These are phyloP conservation scores for Hyles vespertilio DNA, from an alignment of 1,140 invertebrate species.

Conservation along the genomic window DNA sequence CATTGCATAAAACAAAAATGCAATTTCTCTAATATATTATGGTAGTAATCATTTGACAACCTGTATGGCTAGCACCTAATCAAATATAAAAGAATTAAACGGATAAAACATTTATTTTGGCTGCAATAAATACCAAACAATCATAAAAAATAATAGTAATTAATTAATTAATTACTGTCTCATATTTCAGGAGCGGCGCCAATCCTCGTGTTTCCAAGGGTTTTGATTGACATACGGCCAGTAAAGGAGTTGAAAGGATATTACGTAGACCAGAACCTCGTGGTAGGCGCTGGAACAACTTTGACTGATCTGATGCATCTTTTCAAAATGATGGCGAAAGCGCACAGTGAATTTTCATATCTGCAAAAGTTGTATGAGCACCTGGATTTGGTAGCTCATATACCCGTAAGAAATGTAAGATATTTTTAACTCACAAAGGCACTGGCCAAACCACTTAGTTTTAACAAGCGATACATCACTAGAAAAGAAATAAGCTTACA, in stretches of 20 bases:
- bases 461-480: too few species aligned
- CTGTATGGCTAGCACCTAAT: too few species aligned
- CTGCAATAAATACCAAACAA: too few species aligned
- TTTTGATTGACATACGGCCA: constrained; percentile 81
- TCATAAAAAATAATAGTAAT: too few species aligned
- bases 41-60: too few species aligned
- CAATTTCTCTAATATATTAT: too few species aligned
- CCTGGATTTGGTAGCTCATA: constrained; percentile 81
- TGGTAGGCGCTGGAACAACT: constrained; percentile 79
- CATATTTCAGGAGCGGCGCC: constrained; percentile 45
- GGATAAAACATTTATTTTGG: too few species aligned
- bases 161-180: background rate
- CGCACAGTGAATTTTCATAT: constrained; percentile 74
- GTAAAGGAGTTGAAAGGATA: constrained; percentile 78
- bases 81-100: too few species aligned
- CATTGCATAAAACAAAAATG: too few species aligned
- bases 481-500: too few species aligned
- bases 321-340: constrained; percentile 55
- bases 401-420: constrained; percentile 82
- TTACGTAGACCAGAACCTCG: constrained; percentile 78
- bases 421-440: too few species aligned
- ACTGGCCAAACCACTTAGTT: too few species aligned
- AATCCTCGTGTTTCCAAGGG: constrained; percentile 47
- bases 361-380: constrained; percentile 77
- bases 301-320: constrained; percentile 79